Base-by-base conservation (phyloP, 2,888 invertebrate genomes). In the Agrypnus murinus region DNA sequence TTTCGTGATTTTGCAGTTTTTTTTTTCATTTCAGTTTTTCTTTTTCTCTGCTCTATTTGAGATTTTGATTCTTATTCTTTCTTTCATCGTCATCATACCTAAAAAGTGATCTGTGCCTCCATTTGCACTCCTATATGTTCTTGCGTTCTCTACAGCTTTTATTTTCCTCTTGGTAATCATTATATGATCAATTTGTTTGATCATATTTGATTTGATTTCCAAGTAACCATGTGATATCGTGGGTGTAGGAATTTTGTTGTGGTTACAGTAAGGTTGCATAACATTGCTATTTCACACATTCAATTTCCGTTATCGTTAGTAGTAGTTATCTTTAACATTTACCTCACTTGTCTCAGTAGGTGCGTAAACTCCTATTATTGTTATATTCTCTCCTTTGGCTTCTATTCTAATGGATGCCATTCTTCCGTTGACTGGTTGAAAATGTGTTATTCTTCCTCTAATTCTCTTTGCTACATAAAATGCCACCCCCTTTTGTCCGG, bases 311-410 rank as follows among this genome's bases (percentile, higher is more conserved):
- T 40, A n/a, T 40, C 40, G n/a, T 10, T n/a, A n/a, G 40, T 40
- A n/a, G 40, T 40, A 40, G 8, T 40, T 40, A n/a, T n/a, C 40
- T 6, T n/a, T 40, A 10, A 40, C 40, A 40, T 40, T n/a, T 40
- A n/a, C 40, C 10, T 40, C 40, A 7, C n/a, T 40, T 40, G 40
- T 3, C 40, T 40, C 40, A 9, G 40, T 40, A n/a, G 40, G 40
- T n/a, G 40, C 40, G 10, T 40, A 40, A n/a, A n/a, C 40, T n/a
- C n/a, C n/a, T 40, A 40, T 10, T 9, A 40, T 40, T n/a, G 40
- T 40, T 40, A n/a, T 9, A n/a, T 6, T 40, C 40, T n/a, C 10
- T 3, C 3, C n/a, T 40, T 40, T 40, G 8, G n/a, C 4, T 40
- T 40, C n/a, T 40, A 4, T 40, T 40, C 40, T 40, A n/a, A 40